These are phyloP conservation scores for Prionace glauca DNA, from an alignment of 2,797 vertebrate genomes.

Conservation along the genomic window DNA sequence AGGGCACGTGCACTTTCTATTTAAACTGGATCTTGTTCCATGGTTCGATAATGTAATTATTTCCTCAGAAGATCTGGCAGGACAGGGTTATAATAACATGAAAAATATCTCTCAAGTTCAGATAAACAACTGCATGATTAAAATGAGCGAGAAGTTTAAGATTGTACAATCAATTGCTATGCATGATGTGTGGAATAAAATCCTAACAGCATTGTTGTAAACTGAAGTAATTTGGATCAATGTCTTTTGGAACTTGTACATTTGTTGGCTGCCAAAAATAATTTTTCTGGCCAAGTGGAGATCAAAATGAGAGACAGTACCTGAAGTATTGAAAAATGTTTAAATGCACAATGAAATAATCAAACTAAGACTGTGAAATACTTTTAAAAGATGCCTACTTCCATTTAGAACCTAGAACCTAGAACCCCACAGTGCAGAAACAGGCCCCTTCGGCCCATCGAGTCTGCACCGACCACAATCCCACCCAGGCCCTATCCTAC, in stretches of 20 bases:
- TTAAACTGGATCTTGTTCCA: constrained; percentile 27
- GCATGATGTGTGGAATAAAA: not conserved
- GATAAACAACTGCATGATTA: not conserved
- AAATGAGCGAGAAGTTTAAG: constrained; percentile 27
- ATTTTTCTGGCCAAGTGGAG: not conserved
- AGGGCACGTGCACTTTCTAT: not conserved
- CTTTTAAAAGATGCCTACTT: too few species aligned
- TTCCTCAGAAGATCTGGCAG: not conserved
- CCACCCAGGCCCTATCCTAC: too few species aligned
- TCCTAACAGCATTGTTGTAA: not conserved
- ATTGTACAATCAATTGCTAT: not conserved
- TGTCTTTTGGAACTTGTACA: not conserved
- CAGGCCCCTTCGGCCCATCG: too few species aligned
- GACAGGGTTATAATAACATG: constrained; percentile 23
- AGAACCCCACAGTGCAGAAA: too few species aligned
- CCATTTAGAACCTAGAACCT: too few species aligned
- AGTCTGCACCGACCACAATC: too few species aligned
- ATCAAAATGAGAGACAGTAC: not conserved
- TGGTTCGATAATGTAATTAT: constrained; percentile 32
- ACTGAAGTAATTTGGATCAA: constrained; percentile 1
- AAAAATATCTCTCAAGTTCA: constrained; percentile 26
- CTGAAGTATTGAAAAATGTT: not conserved
- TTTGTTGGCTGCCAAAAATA: not conserved
- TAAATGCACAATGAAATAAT: too few species aligned
- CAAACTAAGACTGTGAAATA: too few species aligned